A percentile compares a stretch with the other conserved stretches of the same genome.
Conservation (phyloP, 2,797 vertebrate genomes). For the Notolepis coatsorum region DNA sequence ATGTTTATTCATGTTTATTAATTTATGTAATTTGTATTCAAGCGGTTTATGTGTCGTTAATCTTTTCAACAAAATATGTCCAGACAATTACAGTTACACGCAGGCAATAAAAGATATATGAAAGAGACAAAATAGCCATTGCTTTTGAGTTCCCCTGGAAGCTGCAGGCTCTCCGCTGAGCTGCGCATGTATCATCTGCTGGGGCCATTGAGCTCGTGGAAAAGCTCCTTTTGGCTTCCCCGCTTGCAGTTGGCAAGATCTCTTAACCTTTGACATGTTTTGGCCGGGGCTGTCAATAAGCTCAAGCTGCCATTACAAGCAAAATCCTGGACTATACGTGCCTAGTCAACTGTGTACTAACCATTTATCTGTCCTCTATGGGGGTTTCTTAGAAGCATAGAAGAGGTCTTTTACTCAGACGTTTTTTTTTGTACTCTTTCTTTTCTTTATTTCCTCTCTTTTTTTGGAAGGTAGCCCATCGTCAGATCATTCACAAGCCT, state of each 20-base stretch:
- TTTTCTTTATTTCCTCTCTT: constrained; percentile 71
- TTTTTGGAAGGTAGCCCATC: constrained; percentile 79
- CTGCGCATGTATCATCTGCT: constrained; percentile 70
- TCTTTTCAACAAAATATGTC: constrained; percentile 11
- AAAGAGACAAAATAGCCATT: constrained; percentile 68
- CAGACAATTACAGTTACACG: neutral
- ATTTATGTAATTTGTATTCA: neutral
- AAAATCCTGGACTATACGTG: constrained; percentile 76
- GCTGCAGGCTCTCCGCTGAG: constrained; percentile 57
- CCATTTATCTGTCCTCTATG: constrained; percentile 81
- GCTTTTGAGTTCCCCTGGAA: constrained; percentile 49
- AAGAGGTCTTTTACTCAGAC: constrained; percentile 67
- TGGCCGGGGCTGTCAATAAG: constrained; percentile 75
- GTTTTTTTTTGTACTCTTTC: constrained; percentile 74
- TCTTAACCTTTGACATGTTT: constrained; percentile 84
- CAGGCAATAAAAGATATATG: neutral
- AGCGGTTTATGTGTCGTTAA: neutral
- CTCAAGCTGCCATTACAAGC: constrained; percentile 76
- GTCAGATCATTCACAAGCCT: constrained; percentile 78
- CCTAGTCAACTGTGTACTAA: constrained; percentile 82
- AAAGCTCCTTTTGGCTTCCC: constrained; percentile 70
- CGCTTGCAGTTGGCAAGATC: constrained; percentile 74
- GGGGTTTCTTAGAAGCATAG: constrained; percentile 80
- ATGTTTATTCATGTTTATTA: neutral
- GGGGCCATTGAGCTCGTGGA: constrained; percentile 72